Percentiles rank a stretch among this genome's conserved stretches.
Evolutionary conservation across 1,140 invertebrate genomes (phyloP).

Genomic region (fruit fly (Drosophila melanogaster)): DNA sequence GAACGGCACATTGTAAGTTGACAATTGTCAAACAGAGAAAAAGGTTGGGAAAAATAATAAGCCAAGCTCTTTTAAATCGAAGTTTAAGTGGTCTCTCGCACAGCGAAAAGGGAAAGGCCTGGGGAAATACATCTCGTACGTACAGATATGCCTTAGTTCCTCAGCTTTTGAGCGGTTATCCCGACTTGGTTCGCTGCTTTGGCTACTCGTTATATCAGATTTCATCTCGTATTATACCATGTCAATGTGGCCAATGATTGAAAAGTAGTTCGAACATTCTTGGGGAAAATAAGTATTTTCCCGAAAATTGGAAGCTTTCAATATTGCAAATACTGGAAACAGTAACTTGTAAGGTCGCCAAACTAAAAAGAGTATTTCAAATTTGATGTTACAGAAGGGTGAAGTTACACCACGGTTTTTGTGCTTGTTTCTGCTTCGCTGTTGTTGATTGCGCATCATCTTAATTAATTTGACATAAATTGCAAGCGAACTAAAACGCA

Average conservation of each 20-base stretch:
- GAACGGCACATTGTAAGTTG: slow-evolving; percentile 34
- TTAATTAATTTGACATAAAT: slow-evolving; percentile 82
- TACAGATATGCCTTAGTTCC: slow-evolving; percentile 11
- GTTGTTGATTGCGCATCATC: slow-evolving; percentile 50
- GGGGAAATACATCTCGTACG: neutral
- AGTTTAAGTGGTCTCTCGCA: slow-evolving; percentile 59
- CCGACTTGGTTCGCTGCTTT: neutral
- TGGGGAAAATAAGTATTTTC: too few species aligned
- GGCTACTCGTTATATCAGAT: neutral
- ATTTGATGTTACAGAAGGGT: too few species aligned
- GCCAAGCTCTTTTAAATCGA: slow-evolving; percentile 67
- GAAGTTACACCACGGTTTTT: neutral
- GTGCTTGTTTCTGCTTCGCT: slow-evolving; percentile 3
- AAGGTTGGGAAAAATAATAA: slow-evolving; percentile 11
- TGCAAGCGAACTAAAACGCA: slow-evolving; percentile 50
- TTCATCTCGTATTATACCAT: neutral
- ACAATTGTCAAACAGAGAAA: slow-evolving; percentile 26
- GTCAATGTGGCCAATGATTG: too few species aligned
- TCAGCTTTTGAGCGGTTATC: slow-evolving; percentile 1
- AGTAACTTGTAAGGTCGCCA: too few species aligned
- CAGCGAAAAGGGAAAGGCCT: neutral
- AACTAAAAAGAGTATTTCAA: too few species aligned
- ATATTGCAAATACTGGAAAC: too few species aligned
- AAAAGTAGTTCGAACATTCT: too few species aligned
- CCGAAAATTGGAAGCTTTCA: too few species aligned